phyloP scores from a whole-genome alignment of 2,888 invertebrate species.

The Stenurella melanura region DNA sequence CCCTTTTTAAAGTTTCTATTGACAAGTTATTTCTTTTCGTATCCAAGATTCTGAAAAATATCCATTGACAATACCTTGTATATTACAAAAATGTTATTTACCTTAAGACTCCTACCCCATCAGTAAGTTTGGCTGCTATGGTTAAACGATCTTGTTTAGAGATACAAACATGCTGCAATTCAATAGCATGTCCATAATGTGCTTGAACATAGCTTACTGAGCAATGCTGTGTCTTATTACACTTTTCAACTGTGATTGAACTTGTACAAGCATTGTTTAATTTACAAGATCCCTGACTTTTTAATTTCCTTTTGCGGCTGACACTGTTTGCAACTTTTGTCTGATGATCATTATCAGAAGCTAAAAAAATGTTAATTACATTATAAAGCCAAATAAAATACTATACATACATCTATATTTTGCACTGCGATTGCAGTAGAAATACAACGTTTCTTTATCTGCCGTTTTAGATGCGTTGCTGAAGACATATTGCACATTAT shows the following conservation, averaged over 20 bases:
- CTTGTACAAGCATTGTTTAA: no score
- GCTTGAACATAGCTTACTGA: neutral
- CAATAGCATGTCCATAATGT: conserved; percentile 25
- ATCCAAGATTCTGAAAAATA: neutral
- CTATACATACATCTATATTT: no score
- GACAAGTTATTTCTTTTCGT: neutral
- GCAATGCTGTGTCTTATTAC: neutral
- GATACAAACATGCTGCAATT: conserved; percentile 7
- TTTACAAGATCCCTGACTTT: no score
- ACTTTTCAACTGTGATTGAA: neutral
- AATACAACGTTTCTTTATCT: no score
- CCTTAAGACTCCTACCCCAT: conserved; percentile 3
- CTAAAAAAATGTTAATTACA: no score
- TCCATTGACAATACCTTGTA: neutral
- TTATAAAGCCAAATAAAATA: no score
- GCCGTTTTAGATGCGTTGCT: no score
- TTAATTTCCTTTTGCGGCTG: no score
- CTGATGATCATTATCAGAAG: no score
- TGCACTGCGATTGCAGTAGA: no score
- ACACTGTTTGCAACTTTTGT: no score
- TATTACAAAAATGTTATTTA: neutral
- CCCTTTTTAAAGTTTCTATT: neutral
- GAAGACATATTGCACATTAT: no score
- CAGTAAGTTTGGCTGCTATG: conserved; percentile 2
- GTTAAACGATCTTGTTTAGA: conserved; percentile 5